Conservation (phyloP, 1,140 invertebrate genomes). For the Acyrthosiphon pisum region DNA sequence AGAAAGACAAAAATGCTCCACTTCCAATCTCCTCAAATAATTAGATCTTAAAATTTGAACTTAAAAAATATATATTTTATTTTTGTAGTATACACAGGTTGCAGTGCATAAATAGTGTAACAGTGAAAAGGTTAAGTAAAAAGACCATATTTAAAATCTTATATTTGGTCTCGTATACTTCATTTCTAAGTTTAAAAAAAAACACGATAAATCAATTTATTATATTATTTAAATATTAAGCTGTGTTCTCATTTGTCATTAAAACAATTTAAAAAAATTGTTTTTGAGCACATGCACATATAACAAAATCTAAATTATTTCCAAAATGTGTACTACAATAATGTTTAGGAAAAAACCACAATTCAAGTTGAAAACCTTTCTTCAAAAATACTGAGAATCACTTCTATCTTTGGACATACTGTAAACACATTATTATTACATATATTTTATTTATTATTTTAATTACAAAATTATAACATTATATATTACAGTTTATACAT, state of each 20-base stretch:
- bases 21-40: no score
- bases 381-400: background rate
- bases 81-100: no score
- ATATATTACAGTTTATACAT: conserved; percentile 30
- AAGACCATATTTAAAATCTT: background rate
- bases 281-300: background rate
- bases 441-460: background rate
- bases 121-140: background rate
- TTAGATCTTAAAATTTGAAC: no score
- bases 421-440: background rate
- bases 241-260: background rate
- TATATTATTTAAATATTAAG: background rate
- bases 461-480: conserved; percentile 11
- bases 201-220: background rate
- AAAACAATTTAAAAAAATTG: background rate
- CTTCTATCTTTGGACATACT: background rate
- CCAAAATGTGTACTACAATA: background rate
- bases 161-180: background rate
- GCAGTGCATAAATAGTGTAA: no score
- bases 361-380: background rate
- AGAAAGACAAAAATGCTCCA: no score
- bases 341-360: background rate
- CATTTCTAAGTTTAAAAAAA: background rate
- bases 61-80: no score
- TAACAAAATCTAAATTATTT: background rate